These are phyloP conservation scores for Silurus meridionalis DNA, from an alignment of 2,113 vertebrate species.

Conservation along the genomic window DNA sequence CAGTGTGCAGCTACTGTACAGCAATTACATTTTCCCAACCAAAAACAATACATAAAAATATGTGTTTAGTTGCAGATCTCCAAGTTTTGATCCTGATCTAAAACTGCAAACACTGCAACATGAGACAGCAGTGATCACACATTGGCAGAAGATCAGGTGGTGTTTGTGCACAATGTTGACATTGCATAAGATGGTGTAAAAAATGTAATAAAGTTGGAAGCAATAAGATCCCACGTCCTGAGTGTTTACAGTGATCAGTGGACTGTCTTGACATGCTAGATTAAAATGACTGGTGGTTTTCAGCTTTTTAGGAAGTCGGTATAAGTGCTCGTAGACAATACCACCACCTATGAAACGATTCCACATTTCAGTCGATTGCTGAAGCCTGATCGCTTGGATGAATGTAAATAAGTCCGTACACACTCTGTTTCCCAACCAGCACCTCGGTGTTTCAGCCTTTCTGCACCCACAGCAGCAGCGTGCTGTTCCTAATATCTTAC, in stretches of 20 bases:
- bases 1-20: not conserved
- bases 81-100: not conserved
- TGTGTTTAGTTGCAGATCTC: not conserved
- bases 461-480: not conserved
- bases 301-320: not conserved
- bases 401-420: not conserved
- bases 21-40: not conserved
- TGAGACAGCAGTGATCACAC: not conserved
- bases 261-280: not conserved
- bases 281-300: not conserved
- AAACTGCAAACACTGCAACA: not conserved
- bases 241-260: not conserved
- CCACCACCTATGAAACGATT: no score
- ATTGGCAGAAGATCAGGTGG: not conserved
- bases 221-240: not conserved
- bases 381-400: not conserved
- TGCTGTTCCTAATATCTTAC: conserved; percentile 4
- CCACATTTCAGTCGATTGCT: not conserved
- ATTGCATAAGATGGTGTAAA: not conserved
- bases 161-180: not conserved
- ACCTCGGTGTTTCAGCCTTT: no score
- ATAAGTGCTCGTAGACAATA: not conserved
- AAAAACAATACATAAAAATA: not conserved
- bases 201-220: no score
- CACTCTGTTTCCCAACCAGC: no score